Evolutionary conservation across 2,888 invertebrate genomes (phyloP).

Genomic region (Ornithoptera alexandrae): DNA sequence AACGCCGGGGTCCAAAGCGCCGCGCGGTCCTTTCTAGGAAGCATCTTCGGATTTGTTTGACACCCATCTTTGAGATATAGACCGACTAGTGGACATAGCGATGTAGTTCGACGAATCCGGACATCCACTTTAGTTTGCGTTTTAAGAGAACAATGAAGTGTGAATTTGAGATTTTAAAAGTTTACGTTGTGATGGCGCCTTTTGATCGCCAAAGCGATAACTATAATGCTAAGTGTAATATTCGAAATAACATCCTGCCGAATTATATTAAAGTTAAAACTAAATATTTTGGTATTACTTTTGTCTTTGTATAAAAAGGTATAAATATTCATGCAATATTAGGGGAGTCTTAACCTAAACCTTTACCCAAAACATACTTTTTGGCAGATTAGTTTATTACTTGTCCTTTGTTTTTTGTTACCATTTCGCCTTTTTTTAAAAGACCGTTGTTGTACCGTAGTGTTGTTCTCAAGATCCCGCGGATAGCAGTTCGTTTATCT

Average conservation of each 20-base stretch:
- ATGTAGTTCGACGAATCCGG: constrained; percentile 57
- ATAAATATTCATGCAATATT: neutral
- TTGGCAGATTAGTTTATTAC: constrained; percentile 27
- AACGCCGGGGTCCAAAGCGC: constrained; percentile 73
- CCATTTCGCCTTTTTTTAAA: constrained; percentile 38
- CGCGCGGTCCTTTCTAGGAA: constrained; percentile 77
- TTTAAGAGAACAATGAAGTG: constrained; percentile 61
- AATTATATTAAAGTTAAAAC: neutral
- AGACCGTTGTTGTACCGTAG: constrained; percentile 38
- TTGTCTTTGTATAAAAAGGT: neutral
- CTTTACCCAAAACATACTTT: constrained; percentile 14
- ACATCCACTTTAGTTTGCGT: constrained; percentile 47
- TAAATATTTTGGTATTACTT: neutral
- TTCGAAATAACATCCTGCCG: neutral
- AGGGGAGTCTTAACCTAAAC: constrained; percentile 1
- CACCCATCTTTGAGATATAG: constrained; percentile 74
- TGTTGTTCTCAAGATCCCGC: constrained; percentile 42
- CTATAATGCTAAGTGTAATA: constrained; percentile 8
- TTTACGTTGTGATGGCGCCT: constrained; percentile 44
- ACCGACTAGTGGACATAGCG: constrained; percentile 59
- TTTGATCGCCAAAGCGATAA: constrained; percentile 39
- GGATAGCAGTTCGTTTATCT: constrained; percentile 49
- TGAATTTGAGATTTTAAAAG: constrained; percentile 60
- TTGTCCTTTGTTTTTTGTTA: constrained; percentile 36
- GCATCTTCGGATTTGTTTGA: constrained; percentile 72